phyloP scores from a whole-genome alignment of 2,888 invertebrate species.

The Lasioglossum figueresi region DNA sequence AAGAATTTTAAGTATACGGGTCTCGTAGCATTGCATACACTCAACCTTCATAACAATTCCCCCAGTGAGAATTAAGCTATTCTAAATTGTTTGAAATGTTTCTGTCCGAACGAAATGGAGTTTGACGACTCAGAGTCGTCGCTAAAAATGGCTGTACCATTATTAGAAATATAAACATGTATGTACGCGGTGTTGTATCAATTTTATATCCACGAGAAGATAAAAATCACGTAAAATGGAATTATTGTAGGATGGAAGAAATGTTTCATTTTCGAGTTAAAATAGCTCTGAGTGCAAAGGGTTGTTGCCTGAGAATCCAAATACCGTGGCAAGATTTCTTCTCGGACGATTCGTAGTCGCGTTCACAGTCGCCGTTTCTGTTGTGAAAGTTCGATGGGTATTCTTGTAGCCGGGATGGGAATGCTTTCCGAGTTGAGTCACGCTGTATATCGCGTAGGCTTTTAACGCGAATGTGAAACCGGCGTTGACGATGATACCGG shows the following conservation, averaged over 20 bases:
- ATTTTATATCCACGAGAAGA: no score
- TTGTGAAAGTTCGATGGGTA: constrained; percentile 7
- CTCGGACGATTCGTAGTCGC: not conserved
- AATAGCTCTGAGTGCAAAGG: no score
- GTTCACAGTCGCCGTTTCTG: not conserved
- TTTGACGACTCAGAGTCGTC: not conserved
- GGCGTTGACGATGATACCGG: constrained; percentile 40
- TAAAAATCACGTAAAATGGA: no score
- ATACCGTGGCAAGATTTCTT: not conserved
- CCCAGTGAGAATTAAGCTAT: not conserved
- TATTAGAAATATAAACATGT: no score
- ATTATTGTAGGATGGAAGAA: no score
- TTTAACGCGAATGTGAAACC: constrained; percentile 36
- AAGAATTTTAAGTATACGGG: not conserved
- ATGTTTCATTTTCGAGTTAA: no score
- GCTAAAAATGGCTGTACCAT: no score
- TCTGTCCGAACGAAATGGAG: not conserved
- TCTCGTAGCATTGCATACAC: not conserved
- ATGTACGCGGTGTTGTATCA: no score
- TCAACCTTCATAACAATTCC: not conserved
- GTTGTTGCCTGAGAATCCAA: no score
- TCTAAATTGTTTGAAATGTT: not conserved
- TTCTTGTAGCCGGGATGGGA: constrained; percentile 1
- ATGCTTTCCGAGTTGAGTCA: not conserved
- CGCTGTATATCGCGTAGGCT: constrained; percentile 3